These are phyloP conservation scores for Apis florea DNA, from an alignment of 1,140 invertebrate genomes.

Conservation along the genomic window DNA sequence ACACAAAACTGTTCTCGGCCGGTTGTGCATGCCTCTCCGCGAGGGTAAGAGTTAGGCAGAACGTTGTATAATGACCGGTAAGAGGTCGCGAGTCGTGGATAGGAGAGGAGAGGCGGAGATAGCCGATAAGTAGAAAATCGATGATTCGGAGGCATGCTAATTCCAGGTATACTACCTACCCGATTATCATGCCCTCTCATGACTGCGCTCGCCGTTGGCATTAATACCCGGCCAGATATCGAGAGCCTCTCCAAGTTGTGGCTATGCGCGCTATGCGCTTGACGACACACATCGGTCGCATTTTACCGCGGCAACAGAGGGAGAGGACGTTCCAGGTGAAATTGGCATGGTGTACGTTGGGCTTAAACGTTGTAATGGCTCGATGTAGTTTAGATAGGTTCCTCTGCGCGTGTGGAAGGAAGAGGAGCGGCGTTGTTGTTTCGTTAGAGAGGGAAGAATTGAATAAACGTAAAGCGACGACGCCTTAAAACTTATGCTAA, in stretches of 20 bases:
- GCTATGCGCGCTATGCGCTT: slow-evolving; percentile 28
- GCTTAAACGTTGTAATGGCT: slow-evolving; percentile 1
- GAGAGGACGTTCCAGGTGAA: background rate
- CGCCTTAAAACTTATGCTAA: slow-evolving; percentile 46
- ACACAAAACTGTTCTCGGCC: slow-evolving; percentile 16
- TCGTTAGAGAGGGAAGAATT: slow-evolving; percentile 5
- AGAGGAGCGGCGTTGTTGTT: background rate
- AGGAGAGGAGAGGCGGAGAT: slow-evolving; percentile 46
- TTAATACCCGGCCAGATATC: slow-evolving; percentile 64
- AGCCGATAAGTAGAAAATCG: slow-evolving; percentile 69
- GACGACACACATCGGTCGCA: slow-evolving; percentile 46
- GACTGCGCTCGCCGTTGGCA: slow-evolving; percentile 58
- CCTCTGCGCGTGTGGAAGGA: background rate
- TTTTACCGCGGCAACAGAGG: no score
- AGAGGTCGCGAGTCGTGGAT: slow-evolving; percentile 51
- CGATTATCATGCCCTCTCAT: slow-evolving; percentile 57
- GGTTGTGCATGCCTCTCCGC: slow-evolving; percentile 45
- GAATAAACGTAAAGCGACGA: slow-evolving; percentile 6
- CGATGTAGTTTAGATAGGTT: slow-evolving; percentile 24
- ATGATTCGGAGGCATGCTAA: slow-evolving; percentile 70
- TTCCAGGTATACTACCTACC: slow-evolving; percentile 59
- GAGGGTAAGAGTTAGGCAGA: slow-evolving; percentile 45
- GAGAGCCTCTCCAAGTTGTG: slow-evolving; percentile 43
- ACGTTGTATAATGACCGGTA: slow-evolving; percentile 63
- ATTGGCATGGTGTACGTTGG: slow-evolving; percentile 22